A percentile compares a stretch with the other conserved stretches of the same genome.
These are phyloP conservation scores for Australoheros scitulus DNA, from an alignment of 2,113 vertebrate species.

Conservation along the genomic window DNA sequence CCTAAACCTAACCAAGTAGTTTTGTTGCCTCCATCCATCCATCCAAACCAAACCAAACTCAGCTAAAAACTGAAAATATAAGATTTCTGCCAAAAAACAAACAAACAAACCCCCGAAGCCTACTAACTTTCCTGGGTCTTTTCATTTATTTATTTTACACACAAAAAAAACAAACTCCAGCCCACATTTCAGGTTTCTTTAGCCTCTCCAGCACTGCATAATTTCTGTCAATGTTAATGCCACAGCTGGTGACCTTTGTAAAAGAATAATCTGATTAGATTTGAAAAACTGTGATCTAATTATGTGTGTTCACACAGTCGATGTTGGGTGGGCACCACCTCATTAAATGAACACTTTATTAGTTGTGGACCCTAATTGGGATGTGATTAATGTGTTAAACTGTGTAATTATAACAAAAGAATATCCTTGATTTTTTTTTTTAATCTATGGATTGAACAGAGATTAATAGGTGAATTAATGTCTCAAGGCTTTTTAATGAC, in stretches of 20 bases:
- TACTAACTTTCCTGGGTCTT: background rate
- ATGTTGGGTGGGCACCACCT: slow-evolving; percentile 17
- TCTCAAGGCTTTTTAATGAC: slow-evolving; percentile 59
- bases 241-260: slow-evolving; percentile 26
- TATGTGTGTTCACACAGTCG: slow-evolving; percentile 1
- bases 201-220: background rate
- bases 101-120: too few species aligned
- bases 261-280: slow-evolving; percentile 5
- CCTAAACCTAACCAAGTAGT: too few species aligned
- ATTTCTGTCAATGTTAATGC: background rate
- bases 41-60: too few species aligned
- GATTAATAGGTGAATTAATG: slow-evolving; percentile 65
- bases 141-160: background rate
- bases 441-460: slow-evolving; percentile 50
- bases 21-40: too few species aligned
- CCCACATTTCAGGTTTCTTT: background rate
- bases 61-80: too few species aligned
- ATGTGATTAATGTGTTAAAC: slow-evolving; percentile 59
- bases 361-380: slow-evolving; percentile 47
- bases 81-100: too few species aligned
- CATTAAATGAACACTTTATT: slow-evolving; percentile 36
- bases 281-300: slow-evolving; percentile 27
- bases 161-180: background rate
- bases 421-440: slow-evolving; percentile 52
- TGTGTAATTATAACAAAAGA: slow-evolving; percentile 55